These are phyloP conservation scores for Drosophila ohnishii DNA, from an alignment of 1,140 invertebrate species.

Conservation along the genomic window DNA sequence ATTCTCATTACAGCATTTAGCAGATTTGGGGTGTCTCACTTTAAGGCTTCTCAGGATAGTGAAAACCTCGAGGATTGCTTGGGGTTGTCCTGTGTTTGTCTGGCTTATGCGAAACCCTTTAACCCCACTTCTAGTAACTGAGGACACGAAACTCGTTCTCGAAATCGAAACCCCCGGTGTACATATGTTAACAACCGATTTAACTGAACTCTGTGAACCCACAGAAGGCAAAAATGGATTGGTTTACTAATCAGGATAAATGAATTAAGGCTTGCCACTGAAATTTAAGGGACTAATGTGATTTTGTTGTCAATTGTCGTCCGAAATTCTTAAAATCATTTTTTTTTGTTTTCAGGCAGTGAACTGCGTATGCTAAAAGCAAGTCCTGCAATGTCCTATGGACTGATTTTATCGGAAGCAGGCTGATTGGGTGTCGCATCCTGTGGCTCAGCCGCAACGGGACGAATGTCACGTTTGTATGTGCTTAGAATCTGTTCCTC, in stretches of 20 bases:
- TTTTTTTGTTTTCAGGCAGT: background rate
- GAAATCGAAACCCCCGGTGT: constrained; percentile 29
- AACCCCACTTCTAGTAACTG: constrained; percentile 42
- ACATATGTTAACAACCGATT: constrained; percentile 72
- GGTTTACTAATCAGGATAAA: constrained; percentile 27
- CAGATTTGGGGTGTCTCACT: constrained; percentile 13
- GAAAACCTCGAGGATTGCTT: constrained; percentile 9
- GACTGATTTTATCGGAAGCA: background rate
- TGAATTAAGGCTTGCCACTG: background rate
- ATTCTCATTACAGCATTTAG: constrained; percentile 24
- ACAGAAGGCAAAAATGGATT: constrained; percentile 18
- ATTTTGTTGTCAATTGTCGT: background rate
- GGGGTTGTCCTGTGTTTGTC: constrained; percentile 56
- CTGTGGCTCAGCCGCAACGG: background rate
- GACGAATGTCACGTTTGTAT: background rate
- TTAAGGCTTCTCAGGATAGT: constrained; percentile 48
- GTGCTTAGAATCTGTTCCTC: background rate
- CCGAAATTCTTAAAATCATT: constrained; percentile 18
- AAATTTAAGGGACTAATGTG: constrained; percentile 3
- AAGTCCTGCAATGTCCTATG: background rate
- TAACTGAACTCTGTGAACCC: constrained; percentile 70
- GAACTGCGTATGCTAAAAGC: background rate
- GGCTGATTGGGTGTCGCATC: background rate
- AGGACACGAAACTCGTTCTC: constrained; percentile 25
- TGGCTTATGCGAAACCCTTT: constrained; percentile 63